Percentiles rank a stretch among this genome's conserved stretches.
phyloP scores from a whole-genome alignment of 2,113 vertebrate genomes.

The Engystomops pustulosus region DNA sequence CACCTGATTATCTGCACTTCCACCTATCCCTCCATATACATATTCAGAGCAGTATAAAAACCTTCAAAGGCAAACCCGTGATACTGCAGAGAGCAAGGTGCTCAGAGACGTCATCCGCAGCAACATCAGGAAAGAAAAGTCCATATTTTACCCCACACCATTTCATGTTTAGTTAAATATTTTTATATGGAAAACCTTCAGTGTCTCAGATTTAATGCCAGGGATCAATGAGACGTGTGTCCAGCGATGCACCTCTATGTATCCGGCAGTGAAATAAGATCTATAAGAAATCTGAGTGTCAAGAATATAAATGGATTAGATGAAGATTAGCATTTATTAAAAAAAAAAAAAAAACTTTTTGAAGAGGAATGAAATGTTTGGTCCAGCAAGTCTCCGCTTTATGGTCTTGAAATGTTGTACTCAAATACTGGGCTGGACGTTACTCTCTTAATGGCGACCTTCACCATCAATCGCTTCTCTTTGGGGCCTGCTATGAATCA shows the following conservation, averaged over 20 bases:
- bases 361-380: slow-evolving; percentile 75
- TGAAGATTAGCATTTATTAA: slow-evolving; percentile 21
- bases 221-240: background rate
- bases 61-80: background rate
- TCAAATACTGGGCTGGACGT: slow-evolving; percentile 60
- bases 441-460: slow-evolving; percentile 59
- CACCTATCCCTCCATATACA: background rate
- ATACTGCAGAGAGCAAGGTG: slow-evolving; percentile 13
- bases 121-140: background rate
- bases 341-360: slow-evolving; percentile 58
- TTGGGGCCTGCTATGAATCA: slow-evolving; percentile 74
- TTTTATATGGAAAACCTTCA: background rate
- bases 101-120: background rate
- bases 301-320: slow-evolving; percentile 60
- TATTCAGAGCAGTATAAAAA: background rate
- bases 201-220: background rate
- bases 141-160: background rate
- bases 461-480: slow-evolving; percentile 63
- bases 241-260: background rate
- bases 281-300: slow-evolving; percentile 65
- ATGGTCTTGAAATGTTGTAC: slow-evolving; percentile 38
- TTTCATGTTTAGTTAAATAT: background rate
- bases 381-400: slow-evolving; percentile 67
- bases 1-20: slow-evolving; percentile 11
- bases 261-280: slow-evolving; percentile 1